Evolutionary conservation across 2,113 vertebrate species (phyloP).

Genomic region (Phainopepla nitens): DNA sequence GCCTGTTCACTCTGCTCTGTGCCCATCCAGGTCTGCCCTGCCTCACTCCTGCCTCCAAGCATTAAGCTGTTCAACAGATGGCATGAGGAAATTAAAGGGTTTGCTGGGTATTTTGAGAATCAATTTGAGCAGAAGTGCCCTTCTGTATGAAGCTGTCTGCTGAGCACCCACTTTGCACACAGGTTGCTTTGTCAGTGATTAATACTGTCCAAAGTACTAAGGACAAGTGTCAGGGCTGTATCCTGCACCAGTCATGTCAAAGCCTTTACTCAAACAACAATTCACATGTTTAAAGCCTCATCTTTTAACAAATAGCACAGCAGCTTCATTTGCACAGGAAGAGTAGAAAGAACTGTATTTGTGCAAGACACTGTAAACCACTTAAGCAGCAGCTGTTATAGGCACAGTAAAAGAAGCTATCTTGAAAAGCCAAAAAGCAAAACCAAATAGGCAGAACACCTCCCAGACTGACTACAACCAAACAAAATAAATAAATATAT

Average conservation of each 20-base stretch:
- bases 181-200: neutral
- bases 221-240: neutral
- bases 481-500: neutral
- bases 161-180: fast-evolving
- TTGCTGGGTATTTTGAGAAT: neutral
- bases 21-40: neutral
- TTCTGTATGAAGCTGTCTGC: neutral
- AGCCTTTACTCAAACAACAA: neutral
- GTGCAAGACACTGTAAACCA: neutral
- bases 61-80: neutral
- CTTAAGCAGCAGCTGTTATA: neutral
- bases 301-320: neutral
- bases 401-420: neutral
- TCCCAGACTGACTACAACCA: neutral
- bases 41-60: neutral
- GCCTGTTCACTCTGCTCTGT: neutral
- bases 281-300: neutral
- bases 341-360: neutral
- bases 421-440: neutral
- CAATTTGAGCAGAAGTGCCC: neutral
- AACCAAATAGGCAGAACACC: neutral
- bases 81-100: neutral
- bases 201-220: neutral
- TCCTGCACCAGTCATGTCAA: fast-evolving
- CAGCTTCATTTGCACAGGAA: neutral